Percentiles rank a stretch among this genome's conserved stretches.
phyloP scores from a whole-genome alignment of 1,140 invertebrate species.

The Apis dorsata region DNA sequence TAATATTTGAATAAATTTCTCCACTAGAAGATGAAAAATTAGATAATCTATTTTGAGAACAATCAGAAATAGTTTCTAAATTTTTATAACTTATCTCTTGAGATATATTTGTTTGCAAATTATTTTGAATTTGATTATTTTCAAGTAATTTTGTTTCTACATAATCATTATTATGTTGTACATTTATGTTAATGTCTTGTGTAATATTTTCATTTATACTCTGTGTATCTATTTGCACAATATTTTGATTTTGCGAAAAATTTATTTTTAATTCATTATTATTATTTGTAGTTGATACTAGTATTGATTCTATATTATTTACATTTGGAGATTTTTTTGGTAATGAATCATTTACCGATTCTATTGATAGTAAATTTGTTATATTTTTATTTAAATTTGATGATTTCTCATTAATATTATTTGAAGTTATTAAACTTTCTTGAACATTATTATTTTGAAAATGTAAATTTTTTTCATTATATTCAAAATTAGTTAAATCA shows the following conservation, averaged over 20 bases:
- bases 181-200: not conserved
- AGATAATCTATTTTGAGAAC: not conserved
- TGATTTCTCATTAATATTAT: not conserved
- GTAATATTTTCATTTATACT: not conserved
- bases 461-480: conserved; percentile 36
- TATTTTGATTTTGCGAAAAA: not conserved
- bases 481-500: not conserved
- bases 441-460: conserved; percentile 18
- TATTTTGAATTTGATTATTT: not conserved
- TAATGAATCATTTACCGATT: not conserved
- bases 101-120: not conserved
- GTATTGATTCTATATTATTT: not conserved
- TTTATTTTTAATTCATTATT: conserved; percentile 16
- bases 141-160: not conserved
- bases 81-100: not conserved
- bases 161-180: not conserved
- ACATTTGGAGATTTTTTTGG: not conserved
- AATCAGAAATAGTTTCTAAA: not conserved
- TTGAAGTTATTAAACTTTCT: conserved; percentile 2
- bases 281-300: not conserved
- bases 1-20: not conserved
- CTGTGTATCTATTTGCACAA: not conserved
- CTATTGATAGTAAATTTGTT: not conserved
- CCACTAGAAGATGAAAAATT: not conserved
- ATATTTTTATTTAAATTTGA: not conserved